A percentile compares a stretch with the other conserved stretches of the same genome.
These are phyloP conservation scores for Rambutsinella grinnellia DNA, from an alignment of 2,888 invertebrate species.

Conservation along the genomic window DNA sequence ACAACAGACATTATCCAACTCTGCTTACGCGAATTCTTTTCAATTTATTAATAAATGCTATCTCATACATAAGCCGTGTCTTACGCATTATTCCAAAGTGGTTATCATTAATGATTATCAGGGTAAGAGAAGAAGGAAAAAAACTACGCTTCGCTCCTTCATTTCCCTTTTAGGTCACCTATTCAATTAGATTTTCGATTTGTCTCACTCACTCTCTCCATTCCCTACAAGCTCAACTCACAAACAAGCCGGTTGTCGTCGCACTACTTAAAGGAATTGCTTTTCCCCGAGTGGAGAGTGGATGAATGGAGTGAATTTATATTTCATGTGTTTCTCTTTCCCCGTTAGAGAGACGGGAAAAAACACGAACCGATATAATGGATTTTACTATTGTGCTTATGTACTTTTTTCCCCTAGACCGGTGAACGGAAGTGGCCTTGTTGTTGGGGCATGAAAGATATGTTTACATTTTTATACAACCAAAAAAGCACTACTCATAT, in stretches of 20 bases:
- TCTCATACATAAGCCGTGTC: no score
- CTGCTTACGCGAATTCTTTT: no score
- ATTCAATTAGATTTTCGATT: constrained; percentile 50
- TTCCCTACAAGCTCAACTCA: neutral
- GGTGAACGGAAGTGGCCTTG: constrained; percentile 14
- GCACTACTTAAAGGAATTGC: constrained; percentile 48
- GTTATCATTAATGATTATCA: no score
- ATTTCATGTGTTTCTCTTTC: neutral
- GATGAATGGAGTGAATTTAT: constrained; percentile 26
- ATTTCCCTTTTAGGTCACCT: constrained; percentile 47
- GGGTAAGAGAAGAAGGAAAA: no score
- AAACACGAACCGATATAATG: neutral
- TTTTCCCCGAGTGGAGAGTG: constrained; percentile 22
- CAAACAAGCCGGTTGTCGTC: constrained; percentile 1
- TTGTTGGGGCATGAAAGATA: neutral
- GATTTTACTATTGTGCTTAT: neutral
- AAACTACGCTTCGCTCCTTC: constrained; percentile 26
- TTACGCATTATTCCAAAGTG: no score
- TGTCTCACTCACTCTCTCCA: constrained; percentile 28
- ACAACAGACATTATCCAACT: no score
- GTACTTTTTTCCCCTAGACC: neutral
- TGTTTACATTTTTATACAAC: neutral
- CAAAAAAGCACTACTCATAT: neutral
- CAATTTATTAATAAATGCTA: no score
- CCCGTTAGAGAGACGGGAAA: neutral